Evolutionary conservation across 2,113 vertebrate genomes (phyloP), one percentile per base, ranked within the genome.

Genomic region (Acanthisitta chloris): DNA sequence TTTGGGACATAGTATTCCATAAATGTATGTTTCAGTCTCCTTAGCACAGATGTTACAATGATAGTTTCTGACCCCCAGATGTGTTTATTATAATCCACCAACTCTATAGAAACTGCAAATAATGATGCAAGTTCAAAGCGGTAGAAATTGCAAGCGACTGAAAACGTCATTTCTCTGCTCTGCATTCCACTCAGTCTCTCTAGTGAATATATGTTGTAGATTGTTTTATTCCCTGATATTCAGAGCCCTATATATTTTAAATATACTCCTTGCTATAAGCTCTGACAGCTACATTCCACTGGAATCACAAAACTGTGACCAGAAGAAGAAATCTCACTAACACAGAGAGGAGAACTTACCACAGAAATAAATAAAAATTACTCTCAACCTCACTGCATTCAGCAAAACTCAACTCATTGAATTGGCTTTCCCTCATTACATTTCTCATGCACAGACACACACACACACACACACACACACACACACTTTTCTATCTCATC

Each of bases 271-370:
- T 86, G 72, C 94, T 95, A 81, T 95, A 95, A 94, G 87, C 43
- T 86, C 82, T 96, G 96, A 96, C 96, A 96, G 96, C 67, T 97
- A 54, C 91, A 96, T 95, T 97, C 88, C 83, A 83, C 64, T 93
- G 86, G 86, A 97, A 92, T 96, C 94, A 81, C 4, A 4, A 78
- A 93, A 64, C 91, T 96, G 94, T 96, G 96, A 95, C 94, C 94
- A 93, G 86, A 88, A 83, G 86, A 83, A 81, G 72, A 94, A 95
- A 97, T 88, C 90, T 96, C 59, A 40, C 88, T 81, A 88, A 81
- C 49, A 74, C 76, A 92, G 46, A 86, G 64, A 45, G 58, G 88
- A 94, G 90, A 96, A 94, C 76, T 93, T 86, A 95, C 26, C 64
- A 62, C 21, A 78, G 76, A 55, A 90, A 95, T 95, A 97, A 97